Evolutionary conservation across 2,797 vertebrate species (phyloP), one percentile per base, ranked within the genome.

Genomic region (Fundulus diaphanus): DNA sequence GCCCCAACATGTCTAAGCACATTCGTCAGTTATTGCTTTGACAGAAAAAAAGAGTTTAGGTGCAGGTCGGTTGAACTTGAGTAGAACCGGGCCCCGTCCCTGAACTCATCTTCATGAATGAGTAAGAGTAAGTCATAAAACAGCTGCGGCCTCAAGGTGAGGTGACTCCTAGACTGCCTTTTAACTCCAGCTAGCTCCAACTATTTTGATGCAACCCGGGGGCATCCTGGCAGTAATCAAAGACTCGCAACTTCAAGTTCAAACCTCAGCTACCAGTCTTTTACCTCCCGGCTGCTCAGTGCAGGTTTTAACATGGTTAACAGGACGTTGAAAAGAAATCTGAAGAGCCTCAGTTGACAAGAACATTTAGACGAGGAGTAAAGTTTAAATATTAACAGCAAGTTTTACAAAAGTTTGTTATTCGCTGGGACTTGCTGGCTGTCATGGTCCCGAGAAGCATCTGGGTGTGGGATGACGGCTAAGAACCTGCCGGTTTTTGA

Each of bases 1-100:
- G 35, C 77, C 73, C 72, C 78, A 81, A 92, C 89, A 87, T 90
- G 89, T 81, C 82, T 76, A 76, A 72, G 72, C 83, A 79, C 80
- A 88, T 82, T 72, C 44, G 52, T 81, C 73, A 85, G 71, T 88
- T 88, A 85, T 52, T 49, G 79, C 52, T 68, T 74, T 79, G 85
- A 84, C 86, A 88, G 68, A 52, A 42, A 66, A 73, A 63, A 76
- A 57, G 79, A 88, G 79, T 51, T 20, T 15, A 46, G 71, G 63
- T 73, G 71, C 79, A 82, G 80, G 83, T 89, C 88, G 69, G 79
- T 66, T 77, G 42, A 83, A 68, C 71, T 73, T 49, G 56, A 80
- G 69, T 0, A 54, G 66, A 76, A 68, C 61, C 56, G 35, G 70
- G 70, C 79, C 35, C 9, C 20, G 49, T 44, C 70, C 68, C 69